Evolutionary conservation across 2,113 vertebrate genomes (phyloP).

Genomic region (Channa maculata): DNA sequence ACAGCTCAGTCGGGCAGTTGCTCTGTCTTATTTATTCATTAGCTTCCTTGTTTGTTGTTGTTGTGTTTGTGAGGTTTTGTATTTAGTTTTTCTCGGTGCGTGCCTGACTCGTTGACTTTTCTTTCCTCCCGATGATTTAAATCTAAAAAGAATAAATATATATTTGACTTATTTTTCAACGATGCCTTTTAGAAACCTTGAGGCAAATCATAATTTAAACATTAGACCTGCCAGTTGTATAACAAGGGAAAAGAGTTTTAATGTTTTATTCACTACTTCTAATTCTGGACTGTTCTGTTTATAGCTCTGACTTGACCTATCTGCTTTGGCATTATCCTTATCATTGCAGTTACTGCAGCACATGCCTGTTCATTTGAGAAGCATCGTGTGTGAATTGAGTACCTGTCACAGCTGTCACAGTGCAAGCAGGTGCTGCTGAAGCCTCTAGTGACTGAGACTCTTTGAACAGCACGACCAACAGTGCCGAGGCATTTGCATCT

Average conservation of each 20-base stretch:
- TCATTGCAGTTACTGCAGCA: slow-evolving; percentile 10
- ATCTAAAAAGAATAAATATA: slow-evolving; percentile 21
- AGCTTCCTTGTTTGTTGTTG: slow-evolving; percentile 11
- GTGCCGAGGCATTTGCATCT: no score
- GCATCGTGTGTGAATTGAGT: background rate
- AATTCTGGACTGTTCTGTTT: slow-evolving; percentile 49
- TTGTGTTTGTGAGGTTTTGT: slow-evolving; percentile 12
- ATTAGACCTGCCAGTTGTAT: slow-evolving; percentile 71
- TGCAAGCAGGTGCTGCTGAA: background rate
- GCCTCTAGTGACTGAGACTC: no score
- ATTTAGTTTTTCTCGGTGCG: background rate
- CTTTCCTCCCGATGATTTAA: slow-evolving; percentile 12
- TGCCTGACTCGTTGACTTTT: background rate
- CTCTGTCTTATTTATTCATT: slow-evolving; percentile 64
- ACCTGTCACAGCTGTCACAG: no score
- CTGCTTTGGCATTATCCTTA: slow-evolving; percentile 18
- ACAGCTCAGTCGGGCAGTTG: slow-evolving; percentile 9
- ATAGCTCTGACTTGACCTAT: slow-evolving; percentile 32
- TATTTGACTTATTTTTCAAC: slow-evolving; percentile 35
- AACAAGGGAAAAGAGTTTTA: slow-evolving; percentile 24
- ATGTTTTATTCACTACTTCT: slow-evolving; percentile 74
- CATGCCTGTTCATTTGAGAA: slow-evolving; percentile 1
- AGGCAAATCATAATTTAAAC: slow-evolving; percentile 76
- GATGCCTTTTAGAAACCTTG: slow-evolving; percentile 50
- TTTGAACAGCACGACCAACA: no score